Conservation (phyloP, 2,888 invertebrate genomes). For the Toxonevra muliebris region DNA sequence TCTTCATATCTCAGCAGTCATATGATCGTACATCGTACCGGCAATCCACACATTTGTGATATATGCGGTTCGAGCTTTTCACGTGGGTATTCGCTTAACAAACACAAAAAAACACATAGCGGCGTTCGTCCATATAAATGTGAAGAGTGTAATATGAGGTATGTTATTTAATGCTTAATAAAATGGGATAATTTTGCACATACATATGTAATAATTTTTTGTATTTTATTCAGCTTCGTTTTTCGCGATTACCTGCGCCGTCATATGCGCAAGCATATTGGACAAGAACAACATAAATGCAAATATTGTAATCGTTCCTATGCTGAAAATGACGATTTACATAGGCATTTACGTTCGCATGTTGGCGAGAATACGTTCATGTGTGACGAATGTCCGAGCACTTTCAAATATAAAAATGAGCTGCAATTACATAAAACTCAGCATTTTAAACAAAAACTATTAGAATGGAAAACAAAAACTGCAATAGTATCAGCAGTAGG, state of each 20-base stretch:
- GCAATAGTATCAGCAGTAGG: too few species aligned
- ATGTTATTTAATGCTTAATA: constrained; percentile 29
- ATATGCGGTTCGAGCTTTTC: constrained; percentile 71
- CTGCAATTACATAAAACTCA: constrained; percentile 48
- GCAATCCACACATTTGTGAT: constrained; percentile 72
- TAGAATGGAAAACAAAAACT: too few species aligned
- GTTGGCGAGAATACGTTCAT: constrained; percentile 69
- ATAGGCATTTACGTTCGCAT: constrained; percentile 66
- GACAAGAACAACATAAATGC: constrained; percentile 67
- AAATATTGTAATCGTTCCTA: constrained; percentile 68
- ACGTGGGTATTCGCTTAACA: constrained; percentile 69
- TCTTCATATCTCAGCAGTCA: constrained; percentile 68
- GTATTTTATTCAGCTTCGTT: constrained; percentile 63
- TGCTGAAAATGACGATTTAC: constrained; percentile 61
- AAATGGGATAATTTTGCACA: constrained; percentile 21
- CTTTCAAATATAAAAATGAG: constrained; percentile 52
- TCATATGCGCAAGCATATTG: constrained; percentile 69
- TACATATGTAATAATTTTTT: constrained; percentile 15
- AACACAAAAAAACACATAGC: constrained; percentile 73
- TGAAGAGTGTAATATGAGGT: constrained; percentile 52
- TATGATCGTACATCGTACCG: constrained; percentile 66
- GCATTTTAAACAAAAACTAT: constrained; percentile 42
- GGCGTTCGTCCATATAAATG: constrained; percentile 64
- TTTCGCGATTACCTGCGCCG: constrained; percentile 69
- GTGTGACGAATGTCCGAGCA: constrained; percentile 56